Base-by-base conservation (phyloP, 2,888 invertebrate species). In the Lasioglossum calceatum region DNA sequence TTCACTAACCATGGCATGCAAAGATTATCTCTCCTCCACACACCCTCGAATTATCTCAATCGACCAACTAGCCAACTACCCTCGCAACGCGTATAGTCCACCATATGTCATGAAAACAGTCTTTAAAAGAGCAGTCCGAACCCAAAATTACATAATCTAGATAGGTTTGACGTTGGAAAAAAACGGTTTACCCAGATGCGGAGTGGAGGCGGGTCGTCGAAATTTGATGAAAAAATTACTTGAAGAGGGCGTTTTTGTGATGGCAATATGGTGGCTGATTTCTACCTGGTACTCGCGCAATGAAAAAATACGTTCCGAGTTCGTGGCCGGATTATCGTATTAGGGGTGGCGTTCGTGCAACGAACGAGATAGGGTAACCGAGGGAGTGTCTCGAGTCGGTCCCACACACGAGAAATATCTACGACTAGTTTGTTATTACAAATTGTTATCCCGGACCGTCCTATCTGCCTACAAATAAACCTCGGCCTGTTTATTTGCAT, bases 251-350 rank as follows among this genome's bases (percentile, higher is more conserved):
- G 85, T 84, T 88, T 87, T 61, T 81, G 81, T 67, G 84, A 87
- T 84, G 86, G 84, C 85, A 85, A 77, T 70, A 80, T 75, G 85
- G 79, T 73, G 85, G 80, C 78, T 83, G 87, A 76, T 79, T 80
- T 87, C 83, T 89, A 88, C 86, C 84, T 85, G 77, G 73, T 80
- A 82, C 85, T 84, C 85, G 89, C 72, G 89, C 85, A 91, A 89
- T 91, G 90, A 91, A 91, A 87, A 84, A 89, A 89, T 84, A 89
- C 87, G 86, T 87, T 84, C 89, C 86, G 82, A 90, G 86, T 90
- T 91, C 88, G 92, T 90, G 91, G 92, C 91, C 92, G 92, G 92
- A 92, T 93, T 93, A 94, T 92, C 90, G 89, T 70, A 10, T 91
- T 84, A 84, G 79, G 88, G 80, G 82, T 80, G 79, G 86, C 81